Conservation (phyloP, 2,888 invertebrate genomes). For the Myathropa florea region DNA sequence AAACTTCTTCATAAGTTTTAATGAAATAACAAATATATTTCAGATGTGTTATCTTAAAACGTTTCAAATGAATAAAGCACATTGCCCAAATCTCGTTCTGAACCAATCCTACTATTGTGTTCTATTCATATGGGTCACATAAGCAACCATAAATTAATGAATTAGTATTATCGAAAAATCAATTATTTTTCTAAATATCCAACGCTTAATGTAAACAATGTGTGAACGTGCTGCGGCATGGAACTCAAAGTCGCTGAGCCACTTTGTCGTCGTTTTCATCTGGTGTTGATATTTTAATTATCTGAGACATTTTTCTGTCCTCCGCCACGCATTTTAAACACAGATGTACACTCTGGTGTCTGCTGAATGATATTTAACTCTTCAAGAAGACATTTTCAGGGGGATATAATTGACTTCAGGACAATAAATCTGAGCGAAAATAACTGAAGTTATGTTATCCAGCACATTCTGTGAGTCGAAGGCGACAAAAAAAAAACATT, state of each 20-base stretch:
- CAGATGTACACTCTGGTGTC: conserved; percentile 57
- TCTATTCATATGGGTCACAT: not conserved
- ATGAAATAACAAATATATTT: too few relatives aligned
- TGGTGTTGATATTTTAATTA: conserved; percentile 70
- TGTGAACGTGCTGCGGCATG: conserved; percentile 32
- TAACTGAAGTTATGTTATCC: conserved; percentile 44
- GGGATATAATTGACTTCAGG: conserved; percentile 60
- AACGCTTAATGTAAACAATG: conserved; percentile 48
- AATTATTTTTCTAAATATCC: conserved; percentile 38
- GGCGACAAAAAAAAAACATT: conserved; percentile 26
- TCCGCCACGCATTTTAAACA: conserved; percentile 43
- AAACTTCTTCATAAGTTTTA: too few relatives aligned
- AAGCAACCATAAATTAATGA: conserved; percentile 4
- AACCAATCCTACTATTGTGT: not conserved
- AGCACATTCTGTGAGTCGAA: conserved; percentile 11
- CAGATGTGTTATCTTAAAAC: too few relatives aligned
- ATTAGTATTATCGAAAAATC: conserved; percentile 44
- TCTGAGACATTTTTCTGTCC: conserved; percentile 62
- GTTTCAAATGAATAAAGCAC: too few relatives aligned
- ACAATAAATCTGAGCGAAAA: conserved; percentile 62
- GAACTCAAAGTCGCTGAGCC: conserved; percentile 22
- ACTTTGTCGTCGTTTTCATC: conserved; percentile 67
- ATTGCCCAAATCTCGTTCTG: too few relatives aligned
- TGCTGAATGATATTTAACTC: conserved; percentile 61
- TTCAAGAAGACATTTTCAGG: conserved; percentile 59